These are phyloP conservation scores for Brachypodius melanocephalos DNA, from an alignment of 2,113 vertebrate genomes.

Conservation along the genomic window DNA sequence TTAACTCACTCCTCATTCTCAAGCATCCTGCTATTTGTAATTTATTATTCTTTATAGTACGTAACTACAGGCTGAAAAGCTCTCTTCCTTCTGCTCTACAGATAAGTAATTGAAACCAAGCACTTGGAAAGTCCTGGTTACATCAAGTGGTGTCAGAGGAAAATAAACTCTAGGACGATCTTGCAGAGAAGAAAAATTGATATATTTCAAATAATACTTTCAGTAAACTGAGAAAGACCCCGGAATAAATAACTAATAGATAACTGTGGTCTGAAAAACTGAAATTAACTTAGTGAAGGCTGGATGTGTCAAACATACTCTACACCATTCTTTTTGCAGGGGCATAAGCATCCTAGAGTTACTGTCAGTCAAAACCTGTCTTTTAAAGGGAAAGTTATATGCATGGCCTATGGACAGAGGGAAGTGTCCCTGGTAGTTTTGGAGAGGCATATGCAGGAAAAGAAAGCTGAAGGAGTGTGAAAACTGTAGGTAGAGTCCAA, in stretches of 20 bases:
- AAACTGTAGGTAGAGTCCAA: fast-evolving
- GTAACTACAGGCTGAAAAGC: background rate
- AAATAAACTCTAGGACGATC: background rate
- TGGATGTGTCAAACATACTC: background rate
- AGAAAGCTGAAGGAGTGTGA: background rate
- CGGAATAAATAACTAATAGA: background rate
- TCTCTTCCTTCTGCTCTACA: background rate
- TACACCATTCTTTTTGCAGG: background rate
- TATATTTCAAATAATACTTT: background rate
- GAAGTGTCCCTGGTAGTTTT: background rate
- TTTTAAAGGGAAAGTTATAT: background rate
- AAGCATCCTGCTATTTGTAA: background rate
- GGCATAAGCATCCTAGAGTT: background rate
- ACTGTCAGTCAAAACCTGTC: background rate
- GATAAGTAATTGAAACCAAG: background rate
- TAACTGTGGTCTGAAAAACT: background rate
- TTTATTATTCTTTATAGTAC: background rate
- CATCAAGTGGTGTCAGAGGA: background rate
- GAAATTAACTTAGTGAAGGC: background rate
- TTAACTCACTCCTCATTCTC: background rate
- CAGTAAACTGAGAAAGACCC: background rate
- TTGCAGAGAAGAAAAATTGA: background rate
- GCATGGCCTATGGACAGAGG: background rate
- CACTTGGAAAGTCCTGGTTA: background rate
- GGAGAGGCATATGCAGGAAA: background rate